These are phyloP conservation scores for Phengaris arion DNA, from an alignment of 2,888 invertebrate genomes.

Conservation along the genomic window DNA sequence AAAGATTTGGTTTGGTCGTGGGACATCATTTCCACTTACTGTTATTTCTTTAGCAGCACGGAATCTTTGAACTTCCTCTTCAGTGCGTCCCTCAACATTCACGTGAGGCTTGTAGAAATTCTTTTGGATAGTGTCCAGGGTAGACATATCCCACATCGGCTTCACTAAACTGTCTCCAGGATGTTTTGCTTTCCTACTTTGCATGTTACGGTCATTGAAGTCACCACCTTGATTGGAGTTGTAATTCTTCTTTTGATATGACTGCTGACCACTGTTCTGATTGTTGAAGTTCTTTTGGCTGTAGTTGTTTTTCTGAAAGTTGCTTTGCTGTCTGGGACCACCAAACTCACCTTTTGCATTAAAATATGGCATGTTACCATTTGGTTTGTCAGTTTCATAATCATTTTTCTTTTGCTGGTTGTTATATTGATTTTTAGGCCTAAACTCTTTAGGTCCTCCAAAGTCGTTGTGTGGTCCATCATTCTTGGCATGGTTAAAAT, in stretches of 20 bases:
- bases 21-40: constrained; percentile 91
- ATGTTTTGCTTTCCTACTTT: constrained; percentile 84
- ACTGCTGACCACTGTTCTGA: constrained; percentile 60
- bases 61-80: constrained; percentile 87
- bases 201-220: constrained; percentile 76
- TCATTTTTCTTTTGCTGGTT: constrained; percentile 66
- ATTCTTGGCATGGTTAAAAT: constrained; percentile 62
- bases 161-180: constrained; percentile 86
- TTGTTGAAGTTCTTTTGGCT: constrained; percentile 65
- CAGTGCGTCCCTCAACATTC: constrained; percentile 83
- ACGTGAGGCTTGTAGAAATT: constrained; percentile 93
- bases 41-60: constrained; percentile 91
- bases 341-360: constrained; percentile 72
- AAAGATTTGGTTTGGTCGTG: constrained; percentile 93
- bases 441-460: constrained; percentile 72
- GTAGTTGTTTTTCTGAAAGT: constrained; percentile 64
- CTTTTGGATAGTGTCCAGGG: constrained; percentile 91
- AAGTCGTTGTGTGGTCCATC: constrained; percentile 68
- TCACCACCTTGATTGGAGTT: constrained; percentile 60
- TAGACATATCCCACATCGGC: constrained; percentile 89
- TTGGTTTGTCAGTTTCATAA: constrained; percentile 62
- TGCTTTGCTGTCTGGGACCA: constrained; percentile 64
- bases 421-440: constrained; percentile 68
- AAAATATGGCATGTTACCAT: constrained; percentile 70
- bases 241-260: constrained; percentile 64